These are phyloP conservation scores for Cataglyphis livida DNA, from an alignment of 2,888 invertebrate species.

Conservation along the genomic window DNA sequence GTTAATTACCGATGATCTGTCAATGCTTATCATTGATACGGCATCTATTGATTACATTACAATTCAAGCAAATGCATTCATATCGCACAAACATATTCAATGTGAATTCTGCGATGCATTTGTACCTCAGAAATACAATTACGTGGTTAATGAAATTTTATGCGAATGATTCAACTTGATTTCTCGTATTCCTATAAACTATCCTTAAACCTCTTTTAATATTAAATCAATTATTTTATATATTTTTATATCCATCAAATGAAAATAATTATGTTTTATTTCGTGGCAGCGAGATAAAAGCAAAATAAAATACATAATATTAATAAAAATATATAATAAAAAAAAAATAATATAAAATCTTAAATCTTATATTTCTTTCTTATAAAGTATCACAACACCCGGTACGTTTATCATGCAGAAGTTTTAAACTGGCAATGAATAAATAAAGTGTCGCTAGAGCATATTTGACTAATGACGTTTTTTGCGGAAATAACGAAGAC, in stretches of 20 bases:
- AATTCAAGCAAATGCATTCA: slow-evolving; percentile 19
- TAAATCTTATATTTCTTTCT: background rate
- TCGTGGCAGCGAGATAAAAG: background rate
- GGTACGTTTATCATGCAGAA: background rate
- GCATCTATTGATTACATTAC: slow-evolving; percentile 23
- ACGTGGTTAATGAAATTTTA: background rate
- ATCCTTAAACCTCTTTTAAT: background rate
- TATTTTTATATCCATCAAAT: background rate
- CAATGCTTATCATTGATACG: slow-evolving; percentile 23
- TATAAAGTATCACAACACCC: background rate
- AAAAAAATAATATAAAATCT: background rate
- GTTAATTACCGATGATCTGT: slow-evolving; percentile 37
- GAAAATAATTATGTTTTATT: background rate
- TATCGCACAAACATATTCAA: slow-evolving; percentile 15
- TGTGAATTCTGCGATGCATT: background rate
- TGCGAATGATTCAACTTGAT: background rate
- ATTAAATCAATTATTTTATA: background rate
- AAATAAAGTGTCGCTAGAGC: background rate
- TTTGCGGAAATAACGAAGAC: background rate
- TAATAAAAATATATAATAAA: background rate
- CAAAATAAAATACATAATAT: background rate
- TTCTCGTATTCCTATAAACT: background rate
- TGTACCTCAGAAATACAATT: background rate
- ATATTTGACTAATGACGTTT: background rate
- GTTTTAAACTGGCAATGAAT: background rate